Evolutionary conservation across 2,113 vertebrate species (phyloP), one percentile per base, ranked within the genome.

Genomic region (Cheirogaleus medius): DNA sequence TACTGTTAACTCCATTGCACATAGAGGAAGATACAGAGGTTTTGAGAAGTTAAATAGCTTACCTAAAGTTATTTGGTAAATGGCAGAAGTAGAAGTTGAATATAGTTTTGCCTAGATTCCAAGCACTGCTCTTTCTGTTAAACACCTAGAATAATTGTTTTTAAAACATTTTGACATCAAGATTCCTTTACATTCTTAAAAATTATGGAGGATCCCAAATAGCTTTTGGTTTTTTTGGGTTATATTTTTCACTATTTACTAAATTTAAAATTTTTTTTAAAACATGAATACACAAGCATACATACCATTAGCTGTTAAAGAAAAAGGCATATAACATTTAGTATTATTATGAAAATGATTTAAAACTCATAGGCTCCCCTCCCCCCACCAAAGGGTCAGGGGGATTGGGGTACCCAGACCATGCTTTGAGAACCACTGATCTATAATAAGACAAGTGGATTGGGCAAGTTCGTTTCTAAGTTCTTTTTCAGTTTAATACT

Each of bases 401-500:
- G 8, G 20, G 10, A 18, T 27, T 11, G 12, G 4, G 14, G 9
- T 63, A 14, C 20, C 8, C n/a, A 80, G 29, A 66, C 42, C 21
- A 74, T 92, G 74, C 37, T 69, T 89, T 42, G 39, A 89, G 39
- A 84, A 66, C n/a, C 37, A 68, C 39, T 81, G 2, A 39, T 58
- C 11, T 87, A 23, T n/a, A 77, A 47, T 76, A 84, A 97, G 52
- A 54, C 23, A 88, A 69, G 37, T 90, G 14, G 5, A 21, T 68
- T 42, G 1, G 56, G 56, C 34, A 77, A 13, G 25, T 88, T 88
- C 3, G 25, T 77, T 90, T 94, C 23, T 93, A 32, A 68, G 34
- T 95, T 58, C 34, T 63, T 93, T 96, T 83, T 91, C 32, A 73
- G 17, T 88, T 92, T 66, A 73, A 49, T 86, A 56, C 74, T 84